Evolutionary conservation across 2,797 vertebrate genomes (phyloP).

Genomic region (Agapornis canus): DNA sequence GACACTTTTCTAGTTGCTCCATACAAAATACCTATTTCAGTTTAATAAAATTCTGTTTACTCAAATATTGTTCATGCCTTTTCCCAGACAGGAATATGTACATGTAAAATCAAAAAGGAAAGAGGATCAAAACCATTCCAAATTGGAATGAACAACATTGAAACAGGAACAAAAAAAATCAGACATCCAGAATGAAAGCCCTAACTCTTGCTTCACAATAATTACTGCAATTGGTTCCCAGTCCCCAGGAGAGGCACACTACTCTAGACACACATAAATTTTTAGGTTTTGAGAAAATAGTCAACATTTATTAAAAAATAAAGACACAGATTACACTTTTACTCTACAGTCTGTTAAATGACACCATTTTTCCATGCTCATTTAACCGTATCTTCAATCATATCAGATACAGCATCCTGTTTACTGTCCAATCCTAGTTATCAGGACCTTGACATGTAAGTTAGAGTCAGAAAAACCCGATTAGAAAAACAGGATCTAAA

Average conservation of each 20-base stretch:
- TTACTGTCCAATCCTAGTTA: not conserved
- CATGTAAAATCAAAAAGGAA: not conserved
- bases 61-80: not conserved
- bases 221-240: not conserved
- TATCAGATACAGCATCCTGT: not conserved
- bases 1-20: not conserved
- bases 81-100: not conserved
- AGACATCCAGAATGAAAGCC: not conserved
- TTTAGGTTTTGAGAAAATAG: not conserved
- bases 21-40: not conserved
- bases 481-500: not conserved
- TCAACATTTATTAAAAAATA: not conserved
- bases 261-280: accelerated
- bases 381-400: not conserved
- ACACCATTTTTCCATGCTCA: not conserved
- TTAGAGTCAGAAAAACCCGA: not conserved
- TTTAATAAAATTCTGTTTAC: not conserved
- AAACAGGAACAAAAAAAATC: not conserved
- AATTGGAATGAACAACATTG: not conserved
- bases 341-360: not conserved
- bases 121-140: not conserved
- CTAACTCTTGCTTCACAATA: not conserved
- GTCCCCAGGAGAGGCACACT: not conserved
- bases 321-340: not conserved
- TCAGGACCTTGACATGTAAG: not conserved